phyloP scores from a whole-genome alignment of 2,888 invertebrate genomes.

The Aspidiotus destructor region DNA sequence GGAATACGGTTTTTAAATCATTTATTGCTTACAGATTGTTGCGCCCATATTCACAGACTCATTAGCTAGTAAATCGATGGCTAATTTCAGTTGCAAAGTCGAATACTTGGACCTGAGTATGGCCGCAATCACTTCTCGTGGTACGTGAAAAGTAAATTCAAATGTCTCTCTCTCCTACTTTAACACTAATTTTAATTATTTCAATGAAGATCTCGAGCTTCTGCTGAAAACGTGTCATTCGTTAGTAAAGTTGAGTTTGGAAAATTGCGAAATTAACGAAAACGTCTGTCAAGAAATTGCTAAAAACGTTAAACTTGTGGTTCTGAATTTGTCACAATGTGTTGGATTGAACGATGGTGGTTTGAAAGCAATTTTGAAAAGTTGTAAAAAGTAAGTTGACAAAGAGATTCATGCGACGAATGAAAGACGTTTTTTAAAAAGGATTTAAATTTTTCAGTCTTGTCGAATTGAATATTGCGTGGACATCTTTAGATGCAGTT shows the following conservation, averaged over 20 bases:
- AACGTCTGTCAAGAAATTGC: conserved; percentile 58
- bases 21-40: conserved; percentile 4
- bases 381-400: conserved; percentile 35
- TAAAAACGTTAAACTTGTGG: conserved; percentile 57
- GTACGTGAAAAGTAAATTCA: neutral
- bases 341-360: conserved; percentile 58
- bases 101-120: conserved; percentile 72
- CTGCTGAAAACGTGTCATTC: conserved; percentile 57
- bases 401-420: conserved; percentile 8
- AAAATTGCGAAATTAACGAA: conserved; percentile 59
- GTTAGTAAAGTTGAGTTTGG: conserved; percentile 74
- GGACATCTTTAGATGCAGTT: conserved; percentile 59
- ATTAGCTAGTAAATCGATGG: neutral
- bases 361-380: conserved; percentile 50
- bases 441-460: conserved; percentile 45
- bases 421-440: conserved; percentile 16
- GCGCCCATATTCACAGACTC: conserved; percentile 11
- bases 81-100: conserved; percentile 41
- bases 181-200: conserved; percentile 5
- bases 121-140: neutral
- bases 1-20: neutral
- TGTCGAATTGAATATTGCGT: conserved; percentile 66
- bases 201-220: conserved; percentile 49
- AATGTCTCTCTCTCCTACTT: conserved; percentile 36
- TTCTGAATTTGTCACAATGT: conserved; percentile 75